These are phyloP conservation scores for Triplophysa bombifrons DNA, from an alignment of 2,797 vertebrate genomes.

Conservation along the genomic window DNA sequence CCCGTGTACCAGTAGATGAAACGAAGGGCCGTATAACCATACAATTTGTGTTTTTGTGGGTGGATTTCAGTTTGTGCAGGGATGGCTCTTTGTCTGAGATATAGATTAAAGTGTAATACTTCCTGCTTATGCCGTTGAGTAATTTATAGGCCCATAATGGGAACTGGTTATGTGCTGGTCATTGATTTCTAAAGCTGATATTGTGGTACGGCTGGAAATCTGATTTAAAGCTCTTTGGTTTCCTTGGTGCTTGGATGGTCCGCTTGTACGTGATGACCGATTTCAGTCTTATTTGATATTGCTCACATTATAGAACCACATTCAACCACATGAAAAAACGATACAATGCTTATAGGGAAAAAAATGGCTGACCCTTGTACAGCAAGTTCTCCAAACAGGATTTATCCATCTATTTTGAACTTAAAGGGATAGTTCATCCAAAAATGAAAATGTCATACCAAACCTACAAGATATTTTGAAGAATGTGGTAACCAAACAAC, in stretches of 20 bases:
- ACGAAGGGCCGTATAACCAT: conserved; percentile 15
- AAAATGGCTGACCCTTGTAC: background rate
- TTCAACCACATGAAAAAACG: background rate
- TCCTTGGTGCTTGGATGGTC: background rate
- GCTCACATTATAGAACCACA: background rate
- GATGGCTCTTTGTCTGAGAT: conserved; percentile 42
- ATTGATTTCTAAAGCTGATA: conserved; percentile 31
- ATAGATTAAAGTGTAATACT: conserved; percentile 6
- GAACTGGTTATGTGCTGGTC: conserved; percentile 11
- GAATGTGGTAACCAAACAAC: too few species aligned
- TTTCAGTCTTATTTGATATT: background rate
- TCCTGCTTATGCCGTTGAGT: conserved; percentile 10
- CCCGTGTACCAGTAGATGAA: conserved; percentile 18
- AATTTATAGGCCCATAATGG: background rate
- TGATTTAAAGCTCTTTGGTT: conserved; percentile 18
- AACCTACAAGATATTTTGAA: too few species aligned
- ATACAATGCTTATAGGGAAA: background rate
- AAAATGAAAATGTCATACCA: too few species aligned
- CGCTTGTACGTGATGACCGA: background rate
- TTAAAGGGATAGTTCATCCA: background rate
- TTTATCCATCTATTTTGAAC: background rate
- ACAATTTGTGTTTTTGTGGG: conserved; percentile 50
- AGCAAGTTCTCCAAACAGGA: background rate
- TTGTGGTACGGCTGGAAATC: conserved; percentile 19
- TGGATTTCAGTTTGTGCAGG: conserved; percentile 31